These are phyloP conservation scores for Panurus biarmicus DNA, from an alignment of 2,113 vertebrate genomes.

Conservation along the genomic window DNA sequence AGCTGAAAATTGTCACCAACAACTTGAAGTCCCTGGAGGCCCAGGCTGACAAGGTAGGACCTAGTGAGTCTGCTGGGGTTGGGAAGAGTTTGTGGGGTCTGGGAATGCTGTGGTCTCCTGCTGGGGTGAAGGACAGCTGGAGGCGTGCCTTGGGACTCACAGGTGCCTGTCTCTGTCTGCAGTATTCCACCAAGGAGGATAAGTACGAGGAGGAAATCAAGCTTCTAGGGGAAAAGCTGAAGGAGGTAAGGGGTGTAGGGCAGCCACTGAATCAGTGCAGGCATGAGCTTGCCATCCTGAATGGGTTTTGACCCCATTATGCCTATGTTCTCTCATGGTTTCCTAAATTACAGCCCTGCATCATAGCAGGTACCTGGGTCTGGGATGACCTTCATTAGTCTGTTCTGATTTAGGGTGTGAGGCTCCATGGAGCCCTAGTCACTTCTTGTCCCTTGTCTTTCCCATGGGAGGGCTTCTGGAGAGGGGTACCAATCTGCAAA, in stretches of 20 bases:
- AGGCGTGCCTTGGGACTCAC: neutral
- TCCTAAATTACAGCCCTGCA: neutral
- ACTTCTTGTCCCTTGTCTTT: neutral
- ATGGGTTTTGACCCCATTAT: neutral
- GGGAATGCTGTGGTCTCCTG: neutral
- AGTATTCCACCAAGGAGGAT: constrained; percentile 97
- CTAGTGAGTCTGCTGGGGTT: neutral
- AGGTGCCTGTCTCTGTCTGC: neutral
- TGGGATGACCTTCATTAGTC: neutral
- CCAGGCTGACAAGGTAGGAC: constrained; percentile 94
- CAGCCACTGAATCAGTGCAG: neutral
- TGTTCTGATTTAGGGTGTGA: neutral
- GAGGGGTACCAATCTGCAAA: neutral
- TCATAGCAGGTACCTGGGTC: neutral
- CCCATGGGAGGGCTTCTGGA: neutral
- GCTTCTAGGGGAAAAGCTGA: constrained; percentile 94
- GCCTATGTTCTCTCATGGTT: fast-evolving
- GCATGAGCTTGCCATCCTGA: neutral
- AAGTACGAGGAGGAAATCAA: constrained; percentile 96
- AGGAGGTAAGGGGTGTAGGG: constrained; percentile 77
- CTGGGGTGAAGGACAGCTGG: neutral
- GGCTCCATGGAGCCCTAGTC: neutral
- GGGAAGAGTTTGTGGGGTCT: neutral
- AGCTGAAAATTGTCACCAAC: constrained; percentile 99
- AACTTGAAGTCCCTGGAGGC: constrained; percentile 98